Evolutionary conservation across 1,140 invertebrate species (phyloP).

Genomic region (Megalonaias nervosa): DNA sequence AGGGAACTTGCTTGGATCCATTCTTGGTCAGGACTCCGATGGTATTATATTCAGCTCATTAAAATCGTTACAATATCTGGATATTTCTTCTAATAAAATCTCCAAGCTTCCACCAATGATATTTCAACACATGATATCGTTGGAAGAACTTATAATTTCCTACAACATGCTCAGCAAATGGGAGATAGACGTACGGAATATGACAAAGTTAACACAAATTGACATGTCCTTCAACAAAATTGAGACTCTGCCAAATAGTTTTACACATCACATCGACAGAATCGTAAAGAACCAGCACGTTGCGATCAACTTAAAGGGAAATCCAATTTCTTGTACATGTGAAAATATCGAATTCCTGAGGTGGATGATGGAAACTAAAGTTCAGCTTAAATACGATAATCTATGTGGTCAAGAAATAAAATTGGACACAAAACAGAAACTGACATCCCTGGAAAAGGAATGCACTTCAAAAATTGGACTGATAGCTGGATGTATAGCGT

Average conservation of each 20-base stretch:
- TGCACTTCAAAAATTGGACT: not conserved
- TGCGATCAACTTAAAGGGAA: not conserved
- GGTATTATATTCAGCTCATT: constrained; percentile 2
- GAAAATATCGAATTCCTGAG: constrained; percentile 3
- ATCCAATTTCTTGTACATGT: constrained; percentile 3
- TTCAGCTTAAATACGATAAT: not conserved
- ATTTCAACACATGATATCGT: not conserved
- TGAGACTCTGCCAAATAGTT: not conserved
- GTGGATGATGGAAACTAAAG: constrained; percentile 2
- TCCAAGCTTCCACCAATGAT: constrained; percentile 1
- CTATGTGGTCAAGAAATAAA: not conserved
- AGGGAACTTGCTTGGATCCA: not conserved
- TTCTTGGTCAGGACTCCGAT: not conserved
- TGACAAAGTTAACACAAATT: not conserved
- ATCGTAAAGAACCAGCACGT: not conserved
- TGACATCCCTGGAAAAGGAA: not conserved
- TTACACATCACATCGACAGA: not conserved
- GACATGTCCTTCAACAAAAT: constrained; percentile 9
- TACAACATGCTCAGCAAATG: constrained; percentile 11
- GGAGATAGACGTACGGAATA: not conserved
- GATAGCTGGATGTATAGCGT: not conserved
- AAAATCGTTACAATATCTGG: not conserved
- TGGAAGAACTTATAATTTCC: not conserved
- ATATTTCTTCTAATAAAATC: constrained; percentile 4
- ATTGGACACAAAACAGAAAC: not conserved